Evolutionary conservation across 2,888 invertebrate species (phyloP), one percentile per base, ranked within the genome.

Genomic region (Thyatira batis): DNA sequence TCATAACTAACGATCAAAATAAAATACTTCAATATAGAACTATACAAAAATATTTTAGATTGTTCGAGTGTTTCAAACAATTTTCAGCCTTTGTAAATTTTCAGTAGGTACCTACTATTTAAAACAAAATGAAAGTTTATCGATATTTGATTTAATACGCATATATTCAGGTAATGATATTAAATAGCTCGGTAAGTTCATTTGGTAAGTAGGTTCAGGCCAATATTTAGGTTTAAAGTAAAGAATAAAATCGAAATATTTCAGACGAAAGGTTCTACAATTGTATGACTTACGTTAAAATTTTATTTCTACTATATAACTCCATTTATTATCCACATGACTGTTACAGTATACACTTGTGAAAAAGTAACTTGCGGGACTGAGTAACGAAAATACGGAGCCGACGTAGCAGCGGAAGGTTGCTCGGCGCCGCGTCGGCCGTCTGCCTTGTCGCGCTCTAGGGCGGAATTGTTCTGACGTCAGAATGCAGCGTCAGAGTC

Each of bases 401-500:
- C 61, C 69, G 68, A 58, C 60, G 68, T 62, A 65, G 70, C 61
- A 60, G 67, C 76, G 76, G 78, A 77, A 76, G 70, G 69, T 48
- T 48, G 27, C 70, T 67, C 17, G 11, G 49, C 17, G 20, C 11
- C n/a, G n/a, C 5, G 27, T 17, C 28, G 20, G 13, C 27, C 30
- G 30, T n/a, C n/a, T n/a, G 30, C 1, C 33, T 57, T 63, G 64
- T 63, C 65, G 54, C 65, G 64, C 71, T 61, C 57, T 58, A 61
- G 57, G 71, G 73, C 75, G 72, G 71, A 71, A 72, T 72, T 69
- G 63, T 66, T 58, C 70, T 73, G 75, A 79, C 79, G 78, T 73
- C 76, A 75, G 59, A 67, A 69, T 65, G 65, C 64, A 65, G 65
- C 57, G 66, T 69, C 68, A 69, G 61, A 63, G 65, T 54, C 61